Evolutionary conservation across 2,797 vertebrate species (phyloP).

Genomic region (Benthosema pterotum): DNA sequence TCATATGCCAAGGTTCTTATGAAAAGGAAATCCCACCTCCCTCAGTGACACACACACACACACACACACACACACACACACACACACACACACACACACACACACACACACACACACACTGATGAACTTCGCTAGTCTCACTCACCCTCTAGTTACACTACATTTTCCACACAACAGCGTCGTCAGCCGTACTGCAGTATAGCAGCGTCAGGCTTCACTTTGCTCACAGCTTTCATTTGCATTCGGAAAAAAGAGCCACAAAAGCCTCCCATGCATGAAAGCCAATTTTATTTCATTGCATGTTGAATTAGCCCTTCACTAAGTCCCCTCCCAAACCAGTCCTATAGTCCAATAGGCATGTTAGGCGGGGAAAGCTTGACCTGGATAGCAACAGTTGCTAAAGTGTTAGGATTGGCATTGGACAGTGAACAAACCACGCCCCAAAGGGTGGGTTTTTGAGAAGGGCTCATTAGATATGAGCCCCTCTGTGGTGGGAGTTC

Average conservation of each 20-base stretch:
- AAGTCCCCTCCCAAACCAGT: no score
- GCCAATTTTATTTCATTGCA: constrained; percentile 39
- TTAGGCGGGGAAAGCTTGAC: no score
- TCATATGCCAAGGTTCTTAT: constrained; percentile 55
- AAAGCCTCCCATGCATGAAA: constrained; percentile 48
- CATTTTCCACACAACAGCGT: constrained; percentile 76
- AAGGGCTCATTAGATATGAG: no score
- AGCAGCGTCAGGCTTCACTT: constrained; percentile 70
- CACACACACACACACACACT: constrained; percentile 76
- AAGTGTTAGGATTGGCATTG: no score
- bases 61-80: no score
- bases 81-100: no score
- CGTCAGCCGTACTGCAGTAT: constrained; percentile 56
- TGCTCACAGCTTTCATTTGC: constrained; percentile 72
- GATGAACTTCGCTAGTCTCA: constrained; percentile 68
- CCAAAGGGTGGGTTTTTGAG: no score
- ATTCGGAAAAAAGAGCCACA: constrained; percentile 80
- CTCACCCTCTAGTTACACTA: constrained; percentile 68
- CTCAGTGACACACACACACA: constrained; percentile 66
- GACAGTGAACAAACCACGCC: no score
- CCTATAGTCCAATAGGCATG: no score
- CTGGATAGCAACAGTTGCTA: no score
- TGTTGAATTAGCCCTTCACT: no score
- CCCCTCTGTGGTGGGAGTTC: no score
- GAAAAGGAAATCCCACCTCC: constrained; percentile 66